These are phyloP conservation scores for Lutjanus erythropterus DNA, from an alignment of 2,113 vertebrate species.

Conservation along the genomic window DNA sequence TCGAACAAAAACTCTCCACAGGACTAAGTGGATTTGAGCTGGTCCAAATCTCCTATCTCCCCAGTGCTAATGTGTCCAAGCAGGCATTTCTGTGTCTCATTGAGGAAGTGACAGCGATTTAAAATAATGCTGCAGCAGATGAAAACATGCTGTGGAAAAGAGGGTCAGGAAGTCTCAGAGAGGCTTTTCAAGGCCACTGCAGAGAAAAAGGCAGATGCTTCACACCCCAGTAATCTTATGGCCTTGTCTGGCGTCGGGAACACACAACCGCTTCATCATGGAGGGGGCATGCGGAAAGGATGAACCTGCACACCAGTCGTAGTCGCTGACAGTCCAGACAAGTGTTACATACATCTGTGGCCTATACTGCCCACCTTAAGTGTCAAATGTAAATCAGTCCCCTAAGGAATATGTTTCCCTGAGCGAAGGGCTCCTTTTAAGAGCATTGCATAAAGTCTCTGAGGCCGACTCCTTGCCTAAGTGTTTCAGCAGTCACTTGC, in stretches of 20 bases:
- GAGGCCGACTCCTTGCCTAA: too few relatives aligned
- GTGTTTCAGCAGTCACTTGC: too few relatives aligned
- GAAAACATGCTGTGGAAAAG: conserved; percentile 24
- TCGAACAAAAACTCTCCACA: conserved; percentile 30
- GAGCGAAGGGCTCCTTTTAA: too few relatives aligned
- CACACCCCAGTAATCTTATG: conserved; percentile 34
- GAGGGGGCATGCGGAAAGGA: neutral
- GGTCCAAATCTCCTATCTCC: conserved; percentile 42
- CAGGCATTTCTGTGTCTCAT: conserved; percentile 29
- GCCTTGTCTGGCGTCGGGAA: conserved; percentile 6
- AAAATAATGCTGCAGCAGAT: conserved; percentile 20
- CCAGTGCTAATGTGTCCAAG: conserved; percentile 43
- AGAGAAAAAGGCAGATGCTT: neutral
- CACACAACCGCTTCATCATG: neutral
- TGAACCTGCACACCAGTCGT: neutral
- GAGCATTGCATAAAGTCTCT: too few relatives aligned
- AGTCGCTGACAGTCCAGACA: neutral
- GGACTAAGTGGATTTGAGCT: conserved; percentile 61
- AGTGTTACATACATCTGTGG: neutral
- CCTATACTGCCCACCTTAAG: too few relatives aligned
- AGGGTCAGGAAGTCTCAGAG: conserved; percentile 36
- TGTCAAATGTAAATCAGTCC: too few relatives aligned
- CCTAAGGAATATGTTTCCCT: too few relatives aligned
- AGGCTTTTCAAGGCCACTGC: conserved; percentile 36
- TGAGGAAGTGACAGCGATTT: conserved; percentile 30